Conservation (phyloP, 2,888 invertebrate species). For the Acanthosepion pharaonis region DNA sequence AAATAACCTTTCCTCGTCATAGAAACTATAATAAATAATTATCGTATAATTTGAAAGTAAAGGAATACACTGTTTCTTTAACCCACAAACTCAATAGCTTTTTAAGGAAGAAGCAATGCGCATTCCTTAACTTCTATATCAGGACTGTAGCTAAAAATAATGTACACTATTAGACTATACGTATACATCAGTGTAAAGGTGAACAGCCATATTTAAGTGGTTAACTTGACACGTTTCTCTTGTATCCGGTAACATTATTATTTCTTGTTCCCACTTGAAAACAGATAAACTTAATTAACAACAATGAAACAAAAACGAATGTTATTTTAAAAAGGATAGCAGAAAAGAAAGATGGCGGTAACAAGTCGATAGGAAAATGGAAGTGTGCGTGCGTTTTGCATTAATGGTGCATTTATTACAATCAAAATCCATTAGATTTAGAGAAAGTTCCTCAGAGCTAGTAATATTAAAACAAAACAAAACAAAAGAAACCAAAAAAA, state of each 20-base stretch:
- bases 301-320: neutral
- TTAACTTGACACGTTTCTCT: neutral
- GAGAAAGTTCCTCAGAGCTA: neutral
- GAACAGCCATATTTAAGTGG: no score
- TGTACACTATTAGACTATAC: no score
- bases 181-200: no score
- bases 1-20: neutral
- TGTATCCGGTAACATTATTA: neutral
- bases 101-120: no score
- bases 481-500: no score
- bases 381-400: neutral
- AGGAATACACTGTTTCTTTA: no score
- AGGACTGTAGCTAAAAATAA: no score
- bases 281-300: neutral
- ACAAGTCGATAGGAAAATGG: neutral
- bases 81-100: no score
- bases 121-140: no score
- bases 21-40: neutral
- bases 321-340: neutral
- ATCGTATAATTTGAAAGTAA: no score
- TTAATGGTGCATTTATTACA: constrained; percentile 9
- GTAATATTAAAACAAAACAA: neutral
- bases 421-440: constrained; percentile 20
- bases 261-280: neutral
- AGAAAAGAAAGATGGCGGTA: neutral